These are phyloP conservation scores for Streptopelia turtur DNA, from an alignment of 2,797 vertebrate species.

Conservation along the genomic window DNA sequence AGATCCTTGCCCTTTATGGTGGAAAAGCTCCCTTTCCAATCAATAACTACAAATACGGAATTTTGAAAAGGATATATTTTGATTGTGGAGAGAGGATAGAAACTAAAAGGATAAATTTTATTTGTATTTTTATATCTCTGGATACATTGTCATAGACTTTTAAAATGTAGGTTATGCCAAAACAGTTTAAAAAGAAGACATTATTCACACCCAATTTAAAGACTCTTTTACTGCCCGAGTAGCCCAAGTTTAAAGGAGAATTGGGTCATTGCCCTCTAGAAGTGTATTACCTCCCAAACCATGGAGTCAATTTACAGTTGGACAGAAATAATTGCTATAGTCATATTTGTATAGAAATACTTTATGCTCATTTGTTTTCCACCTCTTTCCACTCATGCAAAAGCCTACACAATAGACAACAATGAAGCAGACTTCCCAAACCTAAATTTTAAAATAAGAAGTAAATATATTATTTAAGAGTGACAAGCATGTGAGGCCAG, in stretches of 20 bases:
- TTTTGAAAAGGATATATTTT: not conserved
- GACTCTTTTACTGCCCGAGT: not conserved
- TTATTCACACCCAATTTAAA: not conserved
- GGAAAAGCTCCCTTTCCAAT: not conserved
- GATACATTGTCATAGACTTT: not conserved
- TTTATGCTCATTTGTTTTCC: not conserved
- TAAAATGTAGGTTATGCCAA: not conserved
- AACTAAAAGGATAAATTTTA: not conserved
- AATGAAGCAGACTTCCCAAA: not conserved
- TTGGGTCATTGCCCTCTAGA: not conserved
- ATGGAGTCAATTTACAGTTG: not conserved
- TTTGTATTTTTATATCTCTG: not conserved
- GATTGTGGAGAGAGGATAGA: not conserved
- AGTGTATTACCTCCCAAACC: not conserved
- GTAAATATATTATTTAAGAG: not conserved
- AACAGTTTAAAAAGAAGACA: not conserved
- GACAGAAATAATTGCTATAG: not conserved
- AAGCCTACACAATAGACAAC: not conserved
- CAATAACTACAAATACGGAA: not conserved
- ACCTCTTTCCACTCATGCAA: not conserved
- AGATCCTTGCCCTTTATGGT: not conserved
- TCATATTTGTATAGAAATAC: not conserved
- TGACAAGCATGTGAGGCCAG: not conserved
- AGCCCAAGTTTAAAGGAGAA: not conserved
- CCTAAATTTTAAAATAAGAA: not conserved